These are phyloP conservation scores for Chiridota heheva DNA, from an alignment of 35 echinoderm and acorn worm genomes.

Conservation along the genomic window DNA sequence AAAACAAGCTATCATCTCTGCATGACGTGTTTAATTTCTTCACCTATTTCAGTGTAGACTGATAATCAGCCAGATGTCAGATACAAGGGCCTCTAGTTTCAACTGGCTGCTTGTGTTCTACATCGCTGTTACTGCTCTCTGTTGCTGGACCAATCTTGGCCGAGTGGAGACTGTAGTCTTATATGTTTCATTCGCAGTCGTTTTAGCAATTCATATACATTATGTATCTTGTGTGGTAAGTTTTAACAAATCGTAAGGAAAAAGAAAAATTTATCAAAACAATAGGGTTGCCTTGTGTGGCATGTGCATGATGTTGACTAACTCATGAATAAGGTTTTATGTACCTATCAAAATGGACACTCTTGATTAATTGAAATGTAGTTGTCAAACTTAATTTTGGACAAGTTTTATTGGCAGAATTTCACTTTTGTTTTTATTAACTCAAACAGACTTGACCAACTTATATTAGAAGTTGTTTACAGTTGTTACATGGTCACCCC, in stretches of 20 bases:
- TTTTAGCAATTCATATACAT: conserved; percentile 61
- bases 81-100: conserved; percentile 47
- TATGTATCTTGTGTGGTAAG: conserved; percentile 87
- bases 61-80: conserved; percentile 95
- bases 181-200: conserved; percentile 44
- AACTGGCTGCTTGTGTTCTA: conserved; percentile 63
- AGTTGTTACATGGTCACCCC: too few species aligned
- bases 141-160: conserved; percentile 15
- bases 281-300: background rate
- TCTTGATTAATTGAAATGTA: background rate
- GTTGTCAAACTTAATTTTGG: background rate
- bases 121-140: conserved; percentile 5
- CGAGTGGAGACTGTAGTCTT: conserved; percentile 47
- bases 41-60: conserved; percentile 84
- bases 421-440: too few species aligned
- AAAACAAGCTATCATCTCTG: too few species aligned
- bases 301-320: background rate
- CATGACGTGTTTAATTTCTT: too few species aligned
- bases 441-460: too few species aligned
- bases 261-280: background rate
- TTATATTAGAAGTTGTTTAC: too few species aligned
- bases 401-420: background rate
- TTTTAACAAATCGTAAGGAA: background rate
- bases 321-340: background rate
- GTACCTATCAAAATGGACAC: background rate